Percentiles rank a stretch among this genome's conserved stretches.
These are phyloP conservation scores for Oscheius sp. DNA, from an alignment of 2,888 invertebrate genomes.

Conservation along the genomic window DNA sequence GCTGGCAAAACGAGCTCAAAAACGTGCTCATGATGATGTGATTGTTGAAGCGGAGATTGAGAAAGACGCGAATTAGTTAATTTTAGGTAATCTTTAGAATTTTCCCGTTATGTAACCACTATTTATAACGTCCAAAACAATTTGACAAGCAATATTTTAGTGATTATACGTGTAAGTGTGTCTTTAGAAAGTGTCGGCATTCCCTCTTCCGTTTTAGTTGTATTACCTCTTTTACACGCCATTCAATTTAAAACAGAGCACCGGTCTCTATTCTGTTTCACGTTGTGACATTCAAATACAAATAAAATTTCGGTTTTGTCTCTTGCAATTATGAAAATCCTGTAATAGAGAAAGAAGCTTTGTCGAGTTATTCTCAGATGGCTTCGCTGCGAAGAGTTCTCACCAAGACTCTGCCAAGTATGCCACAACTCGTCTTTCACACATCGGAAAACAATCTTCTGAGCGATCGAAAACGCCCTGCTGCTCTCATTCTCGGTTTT, in stretches of 20 bases:
- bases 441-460: slow-evolving; percentile 6
- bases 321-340: too few species aligned
- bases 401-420: neutral
- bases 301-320: too few species aligned
- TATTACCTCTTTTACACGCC: too few species aligned
- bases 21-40: slow-evolving; percentile 29
- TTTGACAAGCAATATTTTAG: slow-evolving; percentile 9
- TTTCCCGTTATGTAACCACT: too few species aligned
- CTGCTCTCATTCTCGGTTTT: slow-evolving; percentile 18
- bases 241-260: too few species aligned
- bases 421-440: slow-evolving; percentile 24
- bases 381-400: neutral
- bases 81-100: neutral
- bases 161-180: slow-evolving; percentile 1
- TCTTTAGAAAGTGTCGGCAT: neutral
- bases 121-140: too few species aligned
- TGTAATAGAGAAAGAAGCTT: too few species aligned
- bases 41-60: slow-evolving; percentile 35
- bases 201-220: too few species aligned
- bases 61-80: neutral
- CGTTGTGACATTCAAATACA: too few species aligned
- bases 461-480: slow-evolving; percentile 5
- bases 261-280: too few species aligned
- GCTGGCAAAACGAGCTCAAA: slow-evolving; percentile 75
- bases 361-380: neutral